These are phyloP conservation scores for Ectropis crepuscularia DNA, from an alignment of 2,888 invertebrate genomes.

Conservation along the genomic window DNA sequence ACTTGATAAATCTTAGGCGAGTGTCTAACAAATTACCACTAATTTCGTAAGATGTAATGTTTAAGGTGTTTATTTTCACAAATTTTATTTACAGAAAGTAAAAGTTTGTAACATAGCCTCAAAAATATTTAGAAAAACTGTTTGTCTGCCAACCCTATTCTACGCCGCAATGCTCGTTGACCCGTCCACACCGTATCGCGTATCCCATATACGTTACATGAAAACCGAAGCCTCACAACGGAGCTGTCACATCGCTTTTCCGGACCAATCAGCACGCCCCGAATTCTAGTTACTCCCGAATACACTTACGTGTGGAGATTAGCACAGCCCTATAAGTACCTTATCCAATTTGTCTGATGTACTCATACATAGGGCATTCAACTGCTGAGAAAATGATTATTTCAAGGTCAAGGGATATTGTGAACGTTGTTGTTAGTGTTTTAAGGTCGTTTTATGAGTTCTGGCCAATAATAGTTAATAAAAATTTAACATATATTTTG, in stretches of 20 bases:
- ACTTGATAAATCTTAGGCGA: no score
- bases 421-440: not conserved
- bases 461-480: no score
- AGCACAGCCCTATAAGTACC: slow-evolving; percentile 23
- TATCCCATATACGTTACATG: slow-evolving; percentile 56
- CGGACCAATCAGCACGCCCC: slow-evolving; percentile 45
- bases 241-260: slow-evolving; percentile 62
- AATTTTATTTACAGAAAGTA: no score
- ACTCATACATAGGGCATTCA: not conserved
- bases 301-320: slow-evolving; percentile 22
- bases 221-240: slow-evolving; percentile 64
- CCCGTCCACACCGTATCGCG: slow-evolving; percentile 54
- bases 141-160: slow-evolving; percentile 29
- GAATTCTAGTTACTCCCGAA: slow-evolving; percentile 30
- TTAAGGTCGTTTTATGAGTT: no score
- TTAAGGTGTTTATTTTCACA: no score
- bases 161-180: slow-evolving; percentile 52
- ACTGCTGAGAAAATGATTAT: not conserved
- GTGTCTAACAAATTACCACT: no score
- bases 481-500: no score
- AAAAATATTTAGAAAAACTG: not conserved
- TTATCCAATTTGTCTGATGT: slow-evolving; percentile 27
- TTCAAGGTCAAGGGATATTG: slow-evolving; percentile 2
- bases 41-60: no score
- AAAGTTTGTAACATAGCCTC: not conserved